Conservation (phyloP, 2,113 vertebrate genomes). For the Boleophthalmus pectinirostris region DNA sequence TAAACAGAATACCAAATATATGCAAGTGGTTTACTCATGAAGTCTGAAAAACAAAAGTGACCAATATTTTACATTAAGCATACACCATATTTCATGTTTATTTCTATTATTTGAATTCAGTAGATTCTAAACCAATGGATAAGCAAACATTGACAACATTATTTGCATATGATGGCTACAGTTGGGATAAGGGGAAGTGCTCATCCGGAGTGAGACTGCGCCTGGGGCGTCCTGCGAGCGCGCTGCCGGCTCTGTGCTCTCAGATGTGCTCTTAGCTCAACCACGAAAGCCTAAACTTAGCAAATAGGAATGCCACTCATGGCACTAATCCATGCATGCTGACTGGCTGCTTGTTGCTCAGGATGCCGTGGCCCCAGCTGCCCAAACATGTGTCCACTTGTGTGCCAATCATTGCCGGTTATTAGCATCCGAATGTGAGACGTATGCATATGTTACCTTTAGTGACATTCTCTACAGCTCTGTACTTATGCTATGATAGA, state of each 20-base stretch:
- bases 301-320: conserved; percentile 18
- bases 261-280: conserved; percentile 25
- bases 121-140: not conserved
- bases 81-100: no score
- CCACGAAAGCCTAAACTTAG: not conserved
- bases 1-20: no score
- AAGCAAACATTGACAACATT: not conserved
- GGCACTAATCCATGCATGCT: not conserved
- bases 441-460: conserved; percentile 50
- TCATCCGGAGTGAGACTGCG: conserved; percentile 27
- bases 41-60: no score
- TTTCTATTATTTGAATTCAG: not conserved
- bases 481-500: conserved; percentile 38
- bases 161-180: not conserved
- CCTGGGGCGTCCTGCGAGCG: conserved; percentile 39
- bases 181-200: not conserved
- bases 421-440: conserved; percentile 41
- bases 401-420: conserved; percentile 26
- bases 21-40: no score
- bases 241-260: conserved; percentile 26
- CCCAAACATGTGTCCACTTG: conserved; percentile 28
- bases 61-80: no score
- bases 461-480: conserved; percentile 53
- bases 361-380: not conserved
- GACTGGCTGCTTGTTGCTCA: not conserved